Evolutionary conservation across 2,888 invertebrate genomes (phyloP).

Genomic region (Hemicrepidius hirtus): DNA sequence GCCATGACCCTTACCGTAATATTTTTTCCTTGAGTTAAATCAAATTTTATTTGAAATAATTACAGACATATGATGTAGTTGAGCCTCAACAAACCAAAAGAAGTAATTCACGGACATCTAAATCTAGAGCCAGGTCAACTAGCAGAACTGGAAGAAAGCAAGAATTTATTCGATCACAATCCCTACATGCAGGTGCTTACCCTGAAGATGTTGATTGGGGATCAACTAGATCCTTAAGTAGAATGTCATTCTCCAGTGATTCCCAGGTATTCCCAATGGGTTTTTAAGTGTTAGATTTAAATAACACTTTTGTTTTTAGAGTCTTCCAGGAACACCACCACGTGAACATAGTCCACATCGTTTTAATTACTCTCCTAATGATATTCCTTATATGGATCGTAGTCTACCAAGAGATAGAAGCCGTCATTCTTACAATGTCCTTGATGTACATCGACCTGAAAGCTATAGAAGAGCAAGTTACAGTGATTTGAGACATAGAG

Average conservation of each 20-base stretch:
- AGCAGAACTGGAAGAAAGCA: constrained; percentile 61
- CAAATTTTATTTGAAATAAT: constrained; percentile 52
- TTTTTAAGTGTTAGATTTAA: background rate
- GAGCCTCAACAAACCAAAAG: constrained; percentile 42
- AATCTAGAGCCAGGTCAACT: constrained; percentile 60
- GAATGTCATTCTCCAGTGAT: constrained; percentile 74
- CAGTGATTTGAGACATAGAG: constrained; percentile 60
- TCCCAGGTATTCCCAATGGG: constrained; percentile 41
- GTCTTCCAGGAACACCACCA: constrained; percentile 74
- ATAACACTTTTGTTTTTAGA: constrained; percentile 72
- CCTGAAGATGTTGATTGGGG: constrained; percentile 72
- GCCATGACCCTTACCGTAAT: no score
- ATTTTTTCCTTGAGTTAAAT: no score
- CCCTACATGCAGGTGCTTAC: constrained; percentile 63
- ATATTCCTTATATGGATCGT: constrained; percentile 58
- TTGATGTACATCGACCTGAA: constrained; percentile 72
- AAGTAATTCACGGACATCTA: constrained; percentile 43
- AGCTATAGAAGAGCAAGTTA: constrained; percentile 62
- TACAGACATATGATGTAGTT: constrained; percentile 75
- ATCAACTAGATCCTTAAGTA: constrained; percentile 75
- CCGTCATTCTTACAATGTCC: constrained; percentile 70
- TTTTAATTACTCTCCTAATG: constrained; percentile 64
- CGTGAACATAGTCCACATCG: constrained; percentile 73
- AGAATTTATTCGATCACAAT: constrained; percentile 67
- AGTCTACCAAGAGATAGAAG: constrained; percentile 53